Conservation (phyloP, 2,888 invertebrate genomes). For the Dendrolimus houi region DNA sequence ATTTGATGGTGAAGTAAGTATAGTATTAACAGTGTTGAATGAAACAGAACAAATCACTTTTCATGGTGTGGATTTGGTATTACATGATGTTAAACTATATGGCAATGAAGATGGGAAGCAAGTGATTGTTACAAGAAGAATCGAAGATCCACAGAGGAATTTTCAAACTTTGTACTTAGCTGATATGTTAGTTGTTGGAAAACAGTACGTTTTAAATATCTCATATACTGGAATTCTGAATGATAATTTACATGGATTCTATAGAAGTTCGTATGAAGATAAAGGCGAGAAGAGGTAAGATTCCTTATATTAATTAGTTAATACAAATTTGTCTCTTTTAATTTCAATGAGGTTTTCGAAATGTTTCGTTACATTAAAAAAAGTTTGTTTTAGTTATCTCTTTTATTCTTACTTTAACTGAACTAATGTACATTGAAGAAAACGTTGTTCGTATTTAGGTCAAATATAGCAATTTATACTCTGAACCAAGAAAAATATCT, state of each 20-base stretch:
- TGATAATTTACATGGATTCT: conserved; percentile 87
- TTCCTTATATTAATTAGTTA: too few species aligned
- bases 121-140: conserved; percentile 46
- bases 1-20: conserved; percentile 82
- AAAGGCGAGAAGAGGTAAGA: conserved; percentile 81
- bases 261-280: conserved; percentile 86
- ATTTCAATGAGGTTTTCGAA: too few species aligned
- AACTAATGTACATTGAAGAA: too few species aligned
- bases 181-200: conserved; percentile 73
- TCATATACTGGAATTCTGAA: conserved; percentile 83
- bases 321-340: too few species aligned
- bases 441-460: too few species aligned
- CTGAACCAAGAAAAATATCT: too few species aligned
- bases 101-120: conserved; percentile 49
- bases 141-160: conserved; percentile 78
- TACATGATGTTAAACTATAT: conserved; percentile 74
- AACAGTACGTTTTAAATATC: conserved; percentile 81
- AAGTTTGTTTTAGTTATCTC: too few species aligned
- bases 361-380: too few species aligned
- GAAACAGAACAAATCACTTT: conserved; percentile 82
- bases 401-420: too few species aligned
- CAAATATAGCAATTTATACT: too few species aligned
- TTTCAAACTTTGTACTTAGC: conserved; percentile 82
- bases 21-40: conserved; percentile 77
- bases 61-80: conserved; percentile 82